A percentile compares a stretch with the other conserved stretches of the same genome.
Evolutionary conservation across 2,888 invertebrate genomes (phyloP).

Genomic region (Raillietiella orientalis): DNA sequence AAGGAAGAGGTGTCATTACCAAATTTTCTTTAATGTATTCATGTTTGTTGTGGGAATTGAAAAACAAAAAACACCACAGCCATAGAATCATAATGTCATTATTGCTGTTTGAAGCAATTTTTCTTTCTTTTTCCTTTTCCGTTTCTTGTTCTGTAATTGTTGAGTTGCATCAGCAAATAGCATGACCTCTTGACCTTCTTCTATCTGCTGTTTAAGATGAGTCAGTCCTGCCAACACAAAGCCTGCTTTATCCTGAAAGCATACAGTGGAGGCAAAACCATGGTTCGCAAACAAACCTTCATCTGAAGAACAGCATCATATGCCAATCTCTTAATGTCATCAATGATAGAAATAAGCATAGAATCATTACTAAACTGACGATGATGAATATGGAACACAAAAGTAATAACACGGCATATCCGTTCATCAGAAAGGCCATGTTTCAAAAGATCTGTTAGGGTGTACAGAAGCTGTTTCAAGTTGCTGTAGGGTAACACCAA

Average conservation of each 20-base stretch:
- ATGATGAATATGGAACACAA: constrained; percentile 17
- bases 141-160: constrained; percentile 25
- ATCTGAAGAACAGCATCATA: too few relatives aligned
- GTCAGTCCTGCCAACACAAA: constrained; percentile 51
- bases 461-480: constrained; percentile 38
- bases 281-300: too few relatives aligned
- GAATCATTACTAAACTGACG: too few relatives aligned
- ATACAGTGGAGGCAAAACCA: too few relatives aligned
- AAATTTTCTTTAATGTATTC: too few relatives aligned
- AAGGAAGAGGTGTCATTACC: too few relatives aligned
- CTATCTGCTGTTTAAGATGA: constrained; percentile 36
- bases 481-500: constrained; percentile 49
- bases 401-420: constrained; percentile 35
- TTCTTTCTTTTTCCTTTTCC: constrained; percentile 23
- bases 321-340: too few relatives aligned
- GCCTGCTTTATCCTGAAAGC: constrained; percentile 38
- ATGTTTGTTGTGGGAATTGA: too few relatives aligned
- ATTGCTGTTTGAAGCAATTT: constrained; percentile 25
- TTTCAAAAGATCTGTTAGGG: constrained; percentile 30
- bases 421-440: constrained; percentile 37
- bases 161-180: constrained; percentile 40
- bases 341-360: too few relatives aligned
- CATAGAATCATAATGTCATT: constrained; percentile 14
- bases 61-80: background rate
- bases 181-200: constrained; percentile 34